Base-by-base conservation (phyloP, 2,113 vertebrate species). In the Centropristis striata region DNA sequence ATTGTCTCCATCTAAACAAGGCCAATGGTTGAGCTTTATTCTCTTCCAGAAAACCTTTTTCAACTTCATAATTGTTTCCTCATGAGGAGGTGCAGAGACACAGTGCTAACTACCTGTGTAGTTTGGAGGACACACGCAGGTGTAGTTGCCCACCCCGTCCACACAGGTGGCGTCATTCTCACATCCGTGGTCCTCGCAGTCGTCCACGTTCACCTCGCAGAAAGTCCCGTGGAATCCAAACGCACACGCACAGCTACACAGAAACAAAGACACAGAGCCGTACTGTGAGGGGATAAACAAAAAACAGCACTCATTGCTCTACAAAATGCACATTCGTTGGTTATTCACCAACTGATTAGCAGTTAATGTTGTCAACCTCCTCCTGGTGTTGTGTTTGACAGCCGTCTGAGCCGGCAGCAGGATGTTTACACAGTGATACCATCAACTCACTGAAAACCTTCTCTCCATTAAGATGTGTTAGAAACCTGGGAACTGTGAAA, bases 151-250 rank as follows among this genome's bases (percentile, higher is more conserved):
- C 7, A 95, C 83, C 7, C 95, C 89, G 0, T 97, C 96, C 41
- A 96, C 41, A 15, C 98, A 99, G 81, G 94, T 94, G 71, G 96
- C 97, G 9, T 96, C 96, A 0, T 97, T 98, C 92, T 96, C 90
- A 21, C 98, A 99, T n/a, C 92, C 89, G 0, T 97, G 96, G 71
- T 94, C 96, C 87, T 95, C 92, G 71, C 98, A 99, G 89, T 97
- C 96, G 1, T 98, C 94, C 0, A 88, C 86, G 75, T 96, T 90
- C 25, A 93, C 46, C 12, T 71, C 93, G 63, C 98, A 99, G 65
- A 93, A 96, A 0, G 71, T 92, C 0, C 97, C 98, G 61, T 97
- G 96, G 5, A 99, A 99, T 63, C 98, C 97, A 0, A 72, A 78
- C 0, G 91, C 89, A 72, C 98, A 99, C 4, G 95, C 92, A 55